These are phyloP conservation scores for Peucedramus taeniatus DNA, from an alignment of 2,113 vertebrate species.

Conservation along the genomic window DNA sequence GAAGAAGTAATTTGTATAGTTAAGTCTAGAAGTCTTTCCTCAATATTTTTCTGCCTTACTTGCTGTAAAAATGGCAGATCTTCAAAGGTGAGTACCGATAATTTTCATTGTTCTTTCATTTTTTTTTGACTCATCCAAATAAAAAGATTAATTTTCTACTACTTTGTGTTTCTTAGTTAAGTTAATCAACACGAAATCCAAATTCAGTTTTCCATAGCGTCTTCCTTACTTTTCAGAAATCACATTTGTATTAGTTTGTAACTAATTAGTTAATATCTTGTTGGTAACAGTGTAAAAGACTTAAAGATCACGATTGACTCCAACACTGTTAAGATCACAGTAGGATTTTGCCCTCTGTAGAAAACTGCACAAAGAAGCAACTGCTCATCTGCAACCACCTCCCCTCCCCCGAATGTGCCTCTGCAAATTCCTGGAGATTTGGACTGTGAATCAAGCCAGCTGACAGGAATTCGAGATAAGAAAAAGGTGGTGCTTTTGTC, in stretches of 20 bases:
- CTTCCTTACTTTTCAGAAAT: not conserved
- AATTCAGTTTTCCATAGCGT: not conserved
- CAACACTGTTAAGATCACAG: rapidly evolving
- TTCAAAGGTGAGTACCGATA: not conserved
- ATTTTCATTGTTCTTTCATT: not conserved
- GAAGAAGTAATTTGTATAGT: not conserved
- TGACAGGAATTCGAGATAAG: not conserved
- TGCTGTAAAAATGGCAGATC: not conserved
- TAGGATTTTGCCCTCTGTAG: not conserved
- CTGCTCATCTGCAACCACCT: rapidly evolving
- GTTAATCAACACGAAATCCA: not conserved
- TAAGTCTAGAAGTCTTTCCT: not conserved
- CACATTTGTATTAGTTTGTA: not conserved
- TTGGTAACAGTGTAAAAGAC: not conserved
- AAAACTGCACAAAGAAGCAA: not conserved
- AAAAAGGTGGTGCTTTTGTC: not conserved
- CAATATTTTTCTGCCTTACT: not conserved
- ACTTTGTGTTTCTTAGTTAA: not conserved
- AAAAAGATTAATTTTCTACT: not conserved
- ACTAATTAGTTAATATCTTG: not conserved
- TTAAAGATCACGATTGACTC: not conserved
- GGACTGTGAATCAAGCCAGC: not conserved
- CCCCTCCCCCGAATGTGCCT: not conserved
- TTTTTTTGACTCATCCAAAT: not conserved
- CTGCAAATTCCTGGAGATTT: not conserved